Evolutionary conservation across 2,888 invertebrate species (phyloP).

Genomic region (Parelbella ahira): DNA sequence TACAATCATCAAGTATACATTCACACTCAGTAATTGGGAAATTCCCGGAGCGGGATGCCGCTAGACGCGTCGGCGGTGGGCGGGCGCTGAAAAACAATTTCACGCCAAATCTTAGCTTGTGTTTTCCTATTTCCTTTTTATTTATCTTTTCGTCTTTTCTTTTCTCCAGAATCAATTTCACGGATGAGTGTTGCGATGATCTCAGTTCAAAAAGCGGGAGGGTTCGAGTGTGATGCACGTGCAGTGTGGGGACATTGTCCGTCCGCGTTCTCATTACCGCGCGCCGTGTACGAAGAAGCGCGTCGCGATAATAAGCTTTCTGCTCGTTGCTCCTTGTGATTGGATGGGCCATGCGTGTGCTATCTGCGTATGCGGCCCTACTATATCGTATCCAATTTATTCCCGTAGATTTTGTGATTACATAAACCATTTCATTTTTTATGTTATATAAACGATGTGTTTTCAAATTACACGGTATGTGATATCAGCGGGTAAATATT

Average conservation of each 20-base stretch:
- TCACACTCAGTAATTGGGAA: slow-evolving; percentile 77
- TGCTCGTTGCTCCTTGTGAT: slow-evolving; percentile 69
- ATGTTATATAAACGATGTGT: too few relatives aligned
- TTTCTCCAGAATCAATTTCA: slow-evolving; percentile 80
- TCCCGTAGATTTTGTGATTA: slow-evolving; percentile 31
- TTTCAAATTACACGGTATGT: too few relatives aligned
- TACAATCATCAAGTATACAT: slow-evolving; percentile 67
- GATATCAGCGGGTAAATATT: too few relatives aligned
- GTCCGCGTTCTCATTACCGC: slow-evolving; percentile 54
- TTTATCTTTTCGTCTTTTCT: slow-evolving; percentile 80
- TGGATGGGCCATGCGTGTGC: slow-evolving; percentile 75
- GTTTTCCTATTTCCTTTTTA: slow-evolving; percentile 81
- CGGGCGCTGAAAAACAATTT: slow-evolving; percentile 79
- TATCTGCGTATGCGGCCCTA: slow-evolving; percentile 62
- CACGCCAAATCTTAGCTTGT: slow-evolving; percentile 81
- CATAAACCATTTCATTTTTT: too few relatives aligned
- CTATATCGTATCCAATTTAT: slow-evolving; percentile 69
- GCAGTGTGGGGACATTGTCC: slow-evolving; percentile 32
- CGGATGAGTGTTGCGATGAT: slow-evolving; percentile 80
- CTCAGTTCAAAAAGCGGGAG: slow-evolving; percentile 74
- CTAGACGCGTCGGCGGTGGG: slow-evolving; percentile 54
- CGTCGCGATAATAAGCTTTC: slow-evolving; percentile 72
- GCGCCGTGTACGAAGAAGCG: slow-evolving; percentile 60
- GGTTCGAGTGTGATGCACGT: slow-evolving; percentile 50
- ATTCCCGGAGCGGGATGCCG: slow-evolving; percentile 68